Conservation (phyloP, 2,888 invertebrate genomes). For the Zelleria hepariella region DNA sequence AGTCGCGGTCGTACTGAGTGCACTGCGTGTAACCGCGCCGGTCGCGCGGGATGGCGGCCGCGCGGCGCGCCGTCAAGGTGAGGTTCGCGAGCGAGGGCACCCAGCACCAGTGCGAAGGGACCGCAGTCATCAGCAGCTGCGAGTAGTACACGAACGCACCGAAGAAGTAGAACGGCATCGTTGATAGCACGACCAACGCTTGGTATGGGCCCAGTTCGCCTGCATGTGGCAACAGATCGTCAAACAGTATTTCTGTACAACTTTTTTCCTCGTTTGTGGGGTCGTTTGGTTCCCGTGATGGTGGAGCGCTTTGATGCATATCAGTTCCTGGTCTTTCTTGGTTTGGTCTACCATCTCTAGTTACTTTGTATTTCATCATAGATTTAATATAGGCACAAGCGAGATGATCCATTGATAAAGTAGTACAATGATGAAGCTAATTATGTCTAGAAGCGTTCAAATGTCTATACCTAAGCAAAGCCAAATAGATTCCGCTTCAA, state of each 20-base stretch:
- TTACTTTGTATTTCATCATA: no score
- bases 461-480: no score
- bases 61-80: not conserved
- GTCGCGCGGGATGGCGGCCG: not conserved
- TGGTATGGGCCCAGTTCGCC: constrained; percentile 8
- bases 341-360: no score
- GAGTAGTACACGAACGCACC: constrained; percentile 4
- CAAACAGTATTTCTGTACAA: constrained; percentile 1
- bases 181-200: not conserved
- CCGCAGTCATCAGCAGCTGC: constrained; percentile 5
- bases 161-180: constrained; percentile 4
- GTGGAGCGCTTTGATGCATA: no score
- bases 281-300: no score
- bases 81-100: constrained; percentile 1
- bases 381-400: no score
- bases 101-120: constrained; percentile 8
- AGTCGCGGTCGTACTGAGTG: not conserved
- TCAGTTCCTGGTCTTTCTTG: no score
- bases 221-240: not conserved
- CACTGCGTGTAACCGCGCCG: not conserved
- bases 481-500: no score
- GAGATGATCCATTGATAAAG: no score
- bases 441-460: no score
- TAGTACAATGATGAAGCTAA: no score
- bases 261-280: no score